These are phyloP conservation scores for Camponotus floridanus DNA, from an alignment of 1,140 invertebrate genomes.

Conservation along the genomic window DNA sequence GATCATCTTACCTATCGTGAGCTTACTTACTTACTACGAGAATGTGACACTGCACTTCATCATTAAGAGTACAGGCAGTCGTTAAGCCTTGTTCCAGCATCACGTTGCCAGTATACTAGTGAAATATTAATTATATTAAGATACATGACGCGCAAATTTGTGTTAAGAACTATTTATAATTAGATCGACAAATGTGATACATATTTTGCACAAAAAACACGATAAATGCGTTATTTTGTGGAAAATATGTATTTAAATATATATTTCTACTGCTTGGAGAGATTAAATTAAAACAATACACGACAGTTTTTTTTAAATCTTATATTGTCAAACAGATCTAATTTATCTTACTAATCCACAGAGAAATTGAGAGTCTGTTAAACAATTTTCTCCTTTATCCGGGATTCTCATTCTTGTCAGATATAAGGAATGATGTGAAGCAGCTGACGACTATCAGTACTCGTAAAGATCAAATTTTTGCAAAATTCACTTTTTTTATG, in stretches of 20 bases:
- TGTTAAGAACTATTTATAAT: background rate
- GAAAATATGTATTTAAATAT: background rate
- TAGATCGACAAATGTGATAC: background rate
- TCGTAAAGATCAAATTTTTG: conserved; percentile 17
- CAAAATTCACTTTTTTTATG: conserved; percentile 50
- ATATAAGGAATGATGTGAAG: background rate
- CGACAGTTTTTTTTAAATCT: background rate
- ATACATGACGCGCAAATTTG: conserved; percentile 15
- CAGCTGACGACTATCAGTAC: background rate
- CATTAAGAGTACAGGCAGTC: conserved; percentile 50
- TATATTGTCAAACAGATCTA: background rate
- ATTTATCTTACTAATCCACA: background rate
- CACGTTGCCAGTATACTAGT: conserved; percentile 45
- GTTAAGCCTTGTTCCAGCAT: conserved; percentile 52
- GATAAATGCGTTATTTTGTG: too few relatives aligned
- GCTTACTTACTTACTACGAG: conserved; percentile 42
- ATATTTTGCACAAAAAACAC: background rate
- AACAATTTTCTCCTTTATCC: conserved; percentile 26
- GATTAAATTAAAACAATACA: background rate
- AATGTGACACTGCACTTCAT: conserved; percentile 51
- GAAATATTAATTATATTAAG: conserved; percentile 48
- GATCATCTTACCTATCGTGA: conserved; percentile 54
- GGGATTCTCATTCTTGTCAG: conserved; percentile 12
- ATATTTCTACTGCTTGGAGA: background rate
- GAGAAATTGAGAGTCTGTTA: background rate